Evolutionary conservation across 2,888 invertebrate genomes (phyloP), one percentile per base, ranked within the genome.

Genomic region (Polyommatus icarus): DNA sequence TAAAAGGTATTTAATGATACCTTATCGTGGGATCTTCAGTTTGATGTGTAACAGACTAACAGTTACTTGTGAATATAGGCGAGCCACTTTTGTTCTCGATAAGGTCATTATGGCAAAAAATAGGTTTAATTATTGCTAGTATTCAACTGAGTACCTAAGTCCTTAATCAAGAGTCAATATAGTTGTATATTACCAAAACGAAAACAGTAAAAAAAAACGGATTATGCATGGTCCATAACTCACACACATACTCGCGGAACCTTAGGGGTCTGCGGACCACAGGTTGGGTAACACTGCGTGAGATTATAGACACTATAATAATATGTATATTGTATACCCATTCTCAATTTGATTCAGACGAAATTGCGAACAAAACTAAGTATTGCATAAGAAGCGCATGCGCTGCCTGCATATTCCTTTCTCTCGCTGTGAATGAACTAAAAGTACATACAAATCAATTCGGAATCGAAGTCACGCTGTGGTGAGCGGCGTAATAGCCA

Each of bases 351-450:
- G 4, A 54, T 8, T 1, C 59, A 5, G 59, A 20, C 1, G 1
- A 59, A 59, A 59, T 18, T 20, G 0, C 20, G 20, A 20, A 20
- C 59, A 59, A 59, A 59, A 20, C 54, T 3, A 46, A 46, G 46
- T 46, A 46, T 54, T 4, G 18, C 5, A 20, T 10, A 8, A 59
- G 20, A 59, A 59, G 59, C 7, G 20, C 20, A 59, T 59, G n/a
- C n/a, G 59, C 54, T 15, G n/a, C 24, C 24, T 24, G 61, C 12
- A 61, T 59, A 59, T 67, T 15, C 67, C 29, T 29, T 32, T 67
- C 67, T 24, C 61, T 32, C 67, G 29, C 67, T 67, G 67, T 67
- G 67, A 67, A 67, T 67, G 67, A 29, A 67, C 67, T 67, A 67
- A 15, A 32, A 67, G 29, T 67, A 67, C 67, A 29, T 67, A 67